These are phyloP conservation scores for Willowsia nigromaculata DNA, from an alignment of 2,888 invertebrate species.

Conservation along the genomic window DNA sequence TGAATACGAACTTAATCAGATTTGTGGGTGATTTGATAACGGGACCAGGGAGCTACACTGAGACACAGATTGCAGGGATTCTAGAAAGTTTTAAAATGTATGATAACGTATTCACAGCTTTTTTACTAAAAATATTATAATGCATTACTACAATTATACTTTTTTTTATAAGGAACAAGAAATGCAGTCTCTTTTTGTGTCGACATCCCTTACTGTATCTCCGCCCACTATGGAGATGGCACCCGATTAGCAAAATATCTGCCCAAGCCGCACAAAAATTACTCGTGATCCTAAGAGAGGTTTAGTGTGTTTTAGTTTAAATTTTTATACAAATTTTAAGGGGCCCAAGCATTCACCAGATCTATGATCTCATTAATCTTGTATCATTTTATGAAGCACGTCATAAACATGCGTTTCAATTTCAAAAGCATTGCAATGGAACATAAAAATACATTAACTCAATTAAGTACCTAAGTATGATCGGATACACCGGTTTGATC, in stretches of 20 bases:
- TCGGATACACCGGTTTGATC: too few species aligned
- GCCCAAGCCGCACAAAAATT: not conserved
- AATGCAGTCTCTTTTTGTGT: not conserved
- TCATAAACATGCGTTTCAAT: too few species aligned
- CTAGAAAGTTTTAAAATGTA: not conserved
- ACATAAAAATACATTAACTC: too few species aligned
- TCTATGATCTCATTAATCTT: too few species aligned
- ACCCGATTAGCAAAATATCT: not conserved
- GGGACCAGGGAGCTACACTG: not conserved
- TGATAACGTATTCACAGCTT: not conserved
- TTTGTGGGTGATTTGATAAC: not conserved
- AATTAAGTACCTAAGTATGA: too few species aligned
- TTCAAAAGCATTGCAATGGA: too few species aligned
- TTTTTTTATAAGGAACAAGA: not conserved
- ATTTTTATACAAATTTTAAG: not conserved
- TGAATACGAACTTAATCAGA: not conserved
- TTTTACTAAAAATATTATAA: not conserved
- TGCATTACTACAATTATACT: not conserved
- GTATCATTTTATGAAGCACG: too few species aligned
- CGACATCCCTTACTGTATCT: not conserved
- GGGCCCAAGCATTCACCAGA: too few species aligned
- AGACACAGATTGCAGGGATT: not conserved
- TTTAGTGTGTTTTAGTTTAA: not conserved
- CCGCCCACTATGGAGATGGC: not conserved
- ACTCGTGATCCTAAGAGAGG: not conserved